Base-by-base conservation (phyloP, 2,888 invertebrate species). In the Polyommatus iphigenia region DNA sequence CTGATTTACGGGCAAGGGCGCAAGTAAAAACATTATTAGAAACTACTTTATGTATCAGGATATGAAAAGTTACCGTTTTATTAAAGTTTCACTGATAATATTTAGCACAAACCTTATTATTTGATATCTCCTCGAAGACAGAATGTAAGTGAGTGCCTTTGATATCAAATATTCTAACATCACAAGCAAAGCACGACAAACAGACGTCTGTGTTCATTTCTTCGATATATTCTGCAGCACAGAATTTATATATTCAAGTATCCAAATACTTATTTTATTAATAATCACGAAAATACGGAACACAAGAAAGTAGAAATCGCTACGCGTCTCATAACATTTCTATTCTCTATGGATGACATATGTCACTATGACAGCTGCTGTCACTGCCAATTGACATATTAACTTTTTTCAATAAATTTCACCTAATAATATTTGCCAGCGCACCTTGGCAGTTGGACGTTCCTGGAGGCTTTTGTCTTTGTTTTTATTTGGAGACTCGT, bases 251-350 rank as follows among this genome's bases (percentile, higher is more conserved):
- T 67, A 67, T 15, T 6, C 1, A 67, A 13, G 15, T 67, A 67
- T 67, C 6, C 29, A 2, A 67, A 67, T 32, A 67, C 13, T 32
- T 67, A 18, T 54, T 54, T 50, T 50, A 50, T 50, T 29, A 62
- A 15, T 62, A 4, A 62, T 15, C 24, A 29, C 4, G 15, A 67
- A 29, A 54, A 54, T 54, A 54, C 54, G 54, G 29, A 67, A 67
- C 24, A 67, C 15, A 67, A 10, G 24, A 67, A 67, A 67, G 29
- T 29, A 29, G 29, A 29, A 67, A 32, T 4, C 67, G 67, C 67
- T 67, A 67, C 67, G 67, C 67, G 67, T 67, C 62, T 62, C 62
- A 62, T 3, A 59, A 59, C 59, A 62, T 62, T 62, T 20, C 20
- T 62, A n/a, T 57, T 57, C 2, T 57, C n/a, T n/a, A n/a, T 57